Base-by-base conservation (phyloP, 2,888 invertebrate species). In the Drosophila paramelanica region DNA sequence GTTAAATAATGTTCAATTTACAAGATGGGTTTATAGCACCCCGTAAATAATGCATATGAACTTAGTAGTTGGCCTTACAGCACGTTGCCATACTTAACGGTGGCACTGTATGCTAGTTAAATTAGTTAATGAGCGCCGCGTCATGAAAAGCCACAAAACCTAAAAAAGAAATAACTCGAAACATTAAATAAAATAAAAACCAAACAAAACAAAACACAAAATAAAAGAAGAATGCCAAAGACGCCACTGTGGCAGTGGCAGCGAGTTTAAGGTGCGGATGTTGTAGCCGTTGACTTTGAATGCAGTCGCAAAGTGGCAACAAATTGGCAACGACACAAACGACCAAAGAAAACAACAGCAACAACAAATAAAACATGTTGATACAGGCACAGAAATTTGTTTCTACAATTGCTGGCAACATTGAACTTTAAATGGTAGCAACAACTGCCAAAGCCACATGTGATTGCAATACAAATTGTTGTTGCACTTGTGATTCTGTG, bases 391-490 rank as follows among this genome's bases (percentile, higher is more conserved):
- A 73, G 49, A 73, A 81, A 83, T 86, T 83, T 80, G 82, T 86
- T 83, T 83, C 79, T 76, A 76, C 84, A 83, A 73, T 70, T 87
- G 81, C 52, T 87, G 73, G 76, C 88, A 85, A 82, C 85, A 85
- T 85, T 85, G 85, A 85, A 85, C 85, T 85, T 85, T 85, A 85
- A 85, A 85, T 85, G 86, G 85, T 85, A 85, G 82, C 84, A 88
- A 65, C 56, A 71, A 45, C 23, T 49, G 50, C 50, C 46, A 53
- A 43, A 67, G 68, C 60, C 81, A 84, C 75, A 87, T 84, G 70
- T 84, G 75, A 47, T 69, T 67, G 73, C 55, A 45, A 38, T 10
- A 6, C 14, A 41, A 50, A 61, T 73, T 66, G 61, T 42, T 67
- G 57, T 62, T 57, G 20, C 47, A 49, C 33, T 45, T 56, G 51